phyloP scores from a whole-genome alignment of 2,797 vertebrate genomes.

The Leucoraja ocellata region DNA sequence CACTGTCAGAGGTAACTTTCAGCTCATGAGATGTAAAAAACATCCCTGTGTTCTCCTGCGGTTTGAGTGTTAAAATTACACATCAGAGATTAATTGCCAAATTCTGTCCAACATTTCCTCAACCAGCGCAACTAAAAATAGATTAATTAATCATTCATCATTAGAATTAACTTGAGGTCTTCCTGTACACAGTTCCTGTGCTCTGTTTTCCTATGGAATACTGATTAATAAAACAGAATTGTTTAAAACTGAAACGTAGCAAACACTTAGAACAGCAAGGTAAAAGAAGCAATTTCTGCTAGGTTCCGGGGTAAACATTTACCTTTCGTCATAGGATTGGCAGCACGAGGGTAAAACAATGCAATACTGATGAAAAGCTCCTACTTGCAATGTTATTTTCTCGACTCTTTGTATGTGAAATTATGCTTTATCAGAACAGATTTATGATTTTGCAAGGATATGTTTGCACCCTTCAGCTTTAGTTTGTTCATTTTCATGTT shows the following conservation, averaged over 20 bases:
- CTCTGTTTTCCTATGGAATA: not conserved
- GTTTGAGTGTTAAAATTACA: not conserved
- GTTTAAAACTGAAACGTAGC: not conserved
- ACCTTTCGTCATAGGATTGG: not conserved
- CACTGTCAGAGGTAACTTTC: not conserved
- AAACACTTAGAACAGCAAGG: not conserved
- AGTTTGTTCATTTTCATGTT: too few species aligned
- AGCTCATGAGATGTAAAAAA: not conserved
- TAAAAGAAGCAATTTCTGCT: not conserved
- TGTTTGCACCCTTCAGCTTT: conserved; percentile 2
- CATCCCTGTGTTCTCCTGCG: too few species aligned
- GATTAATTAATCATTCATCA: not conserved
- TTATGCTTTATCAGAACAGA: not conserved
- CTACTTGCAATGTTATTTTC: not conserved
- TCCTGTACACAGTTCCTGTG: not conserved
- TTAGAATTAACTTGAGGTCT: not conserved
- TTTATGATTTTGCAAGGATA: not conserved
- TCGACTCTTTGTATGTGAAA: not conserved
- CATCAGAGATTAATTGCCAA: not conserved
- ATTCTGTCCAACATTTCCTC: not conserved
- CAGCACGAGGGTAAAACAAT: not conserved
- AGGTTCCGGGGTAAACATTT: not conserved
- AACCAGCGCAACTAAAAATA: not conserved
- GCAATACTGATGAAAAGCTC: not conserved
- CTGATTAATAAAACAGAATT: not conserved